A percentile compares a stretch with the other conserved stretches of the same genome.
Conservation (phyloP, 1,140 invertebrate species). For the Heliconius himera region DNA sequence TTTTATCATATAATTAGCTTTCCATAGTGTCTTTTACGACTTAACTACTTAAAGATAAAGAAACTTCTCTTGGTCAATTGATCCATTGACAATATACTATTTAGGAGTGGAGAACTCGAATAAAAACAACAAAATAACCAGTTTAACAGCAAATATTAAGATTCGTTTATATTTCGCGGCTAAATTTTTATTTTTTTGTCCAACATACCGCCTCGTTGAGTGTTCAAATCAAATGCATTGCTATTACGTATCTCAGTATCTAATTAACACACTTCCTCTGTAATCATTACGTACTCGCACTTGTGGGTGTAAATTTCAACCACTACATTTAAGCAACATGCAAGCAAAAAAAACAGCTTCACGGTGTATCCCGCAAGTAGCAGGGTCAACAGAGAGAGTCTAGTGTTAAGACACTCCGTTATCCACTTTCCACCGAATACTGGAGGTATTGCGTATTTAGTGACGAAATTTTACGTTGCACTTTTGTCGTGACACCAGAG, state of each 20-base stretch:
- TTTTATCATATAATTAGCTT: constrained; percentile 21
- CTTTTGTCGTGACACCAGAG: too few species aligned
- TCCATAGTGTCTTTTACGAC: neutral
- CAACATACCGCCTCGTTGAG: constrained; percentile 28
- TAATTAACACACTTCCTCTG: constrained; percentile 62
- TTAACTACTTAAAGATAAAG: neutral
- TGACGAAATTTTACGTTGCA: too few species aligned
- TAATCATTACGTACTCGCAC: constrained; percentile 34
- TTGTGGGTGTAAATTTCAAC: constrained; percentile 16
- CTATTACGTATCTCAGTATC: constrained; percentile 40
- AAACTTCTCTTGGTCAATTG: neutral
- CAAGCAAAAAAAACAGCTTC: too few species aligned
- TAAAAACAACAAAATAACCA: neutral
- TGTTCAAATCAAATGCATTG: constrained; percentile 34
- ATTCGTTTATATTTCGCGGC: constrained; percentile 19
- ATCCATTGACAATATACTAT: neutral
- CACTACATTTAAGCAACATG: neutral
- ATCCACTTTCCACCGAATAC: too few species aligned
- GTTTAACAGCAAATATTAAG: neutral
- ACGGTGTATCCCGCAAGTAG: too few species aligned
- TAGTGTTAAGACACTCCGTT: too few species aligned
- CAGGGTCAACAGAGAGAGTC: too few species aligned
- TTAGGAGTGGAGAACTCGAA: neutral
- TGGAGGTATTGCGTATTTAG: too few species aligned
- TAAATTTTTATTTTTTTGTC: constrained; percentile 29